A percentile compares a stretch with the other conserved stretches of the same genome.
These are phyloP conservation scores for Boloria euphrosyne DNA, from an alignment of 2,888 invertebrate species.

Conservation along the genomic window DNA sequence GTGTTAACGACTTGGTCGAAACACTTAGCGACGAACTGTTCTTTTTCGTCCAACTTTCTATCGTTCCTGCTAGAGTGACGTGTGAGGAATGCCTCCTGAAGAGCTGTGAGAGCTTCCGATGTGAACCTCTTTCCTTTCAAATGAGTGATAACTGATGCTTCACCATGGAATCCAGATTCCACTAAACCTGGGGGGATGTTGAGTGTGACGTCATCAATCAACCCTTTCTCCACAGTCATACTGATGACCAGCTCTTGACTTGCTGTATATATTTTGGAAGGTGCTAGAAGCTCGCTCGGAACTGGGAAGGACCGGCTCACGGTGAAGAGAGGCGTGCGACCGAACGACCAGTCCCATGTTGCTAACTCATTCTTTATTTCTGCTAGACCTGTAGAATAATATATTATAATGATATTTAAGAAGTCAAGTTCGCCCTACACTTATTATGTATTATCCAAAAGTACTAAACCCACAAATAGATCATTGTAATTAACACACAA, in stretches of 20 bases:
- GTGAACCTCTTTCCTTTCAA: conserved; percentile 86
- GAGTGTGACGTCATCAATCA: conserved; percentile 85
- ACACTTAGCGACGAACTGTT: conserved; percentile 84
- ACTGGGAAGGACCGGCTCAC: conserved; percentile 85
- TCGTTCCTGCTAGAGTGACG: conserved; percentile 59
- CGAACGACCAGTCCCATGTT: conserved; percentile 95
- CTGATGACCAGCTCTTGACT: conserved; percentile 83
- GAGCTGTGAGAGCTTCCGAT: conserved; percentile 82
- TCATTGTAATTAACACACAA: too few relatives aligned
- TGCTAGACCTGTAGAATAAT: conserved; percentile 82
- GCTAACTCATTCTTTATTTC: conserved; percentile 86
- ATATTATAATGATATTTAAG: background rate
- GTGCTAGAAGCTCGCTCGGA: conserved; percentile 76
- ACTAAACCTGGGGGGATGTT: conserved; percentile 84
- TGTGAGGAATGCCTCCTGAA: conserved; percentile 80
- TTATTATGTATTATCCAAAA: too few relatives aligned
- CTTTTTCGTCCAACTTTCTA: conserved; percentile 76
- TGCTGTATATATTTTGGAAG: conserved; percentile 62
- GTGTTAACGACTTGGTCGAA: conserved; percentile 84
- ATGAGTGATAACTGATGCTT: conserved; percentile 85
- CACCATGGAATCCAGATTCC: conserved; percentile 83
- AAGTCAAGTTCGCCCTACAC: too few relatives aligned
- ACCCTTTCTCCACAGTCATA: conserved; percentile 85
- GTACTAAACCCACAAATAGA: too few relatives aligned
- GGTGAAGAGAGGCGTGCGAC: conserved; percentile 92